Base-by-base conservation (phyloP, 64 coral and sea anemone species). In the Pachyseris speciosa region DNA sequence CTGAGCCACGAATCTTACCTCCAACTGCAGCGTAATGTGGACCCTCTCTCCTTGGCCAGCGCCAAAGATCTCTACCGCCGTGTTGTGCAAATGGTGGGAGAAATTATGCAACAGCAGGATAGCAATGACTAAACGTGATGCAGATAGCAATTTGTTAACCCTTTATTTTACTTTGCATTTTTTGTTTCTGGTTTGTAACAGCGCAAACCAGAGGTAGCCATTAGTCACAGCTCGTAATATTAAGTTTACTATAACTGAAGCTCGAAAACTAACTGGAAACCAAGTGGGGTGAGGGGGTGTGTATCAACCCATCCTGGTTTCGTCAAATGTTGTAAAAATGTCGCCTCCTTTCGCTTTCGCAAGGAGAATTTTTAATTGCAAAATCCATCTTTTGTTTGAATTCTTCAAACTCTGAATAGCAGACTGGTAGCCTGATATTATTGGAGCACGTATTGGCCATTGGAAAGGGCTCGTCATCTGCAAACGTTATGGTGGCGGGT, bases 401-500 rank as follows among this genome's bases (percentile, higher is more conserved):
- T 67, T 67, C 64, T 67, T 67, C 64, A 34, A 32, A 67, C 27
- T 67, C 64, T 12, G 30, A 32, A 67, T 67, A 67, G 64, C 64
- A 67, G 26, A 36, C 64, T 15, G 64, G 64, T 15, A 34, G 64
- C 28, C 10, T 30, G 13, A 34, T 34, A 16, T 24, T 67, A 67
- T 34, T 32, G 24, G 64, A 1, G 64, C 64, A 67, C 1, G 64
- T 67, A 67, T 67, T 67, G 27, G 30, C 64, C 64, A 67, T 67
- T 31, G 64, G n/a, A 34, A 13, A 34, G 64, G 58, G 58, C 58
- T 25, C 58, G 8, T 61, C 58, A 61, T 61, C 58, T 61, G 0
- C n/a, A 61, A 61, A 61, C 58, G 58, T 61, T 61, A 61, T 61
- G 58, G 58, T n/a, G n/a, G n/a, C n/a, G n/a, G n/a, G n/a, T n/a